Base-by-base conservation (phyloP, 2,888 invertebrate genomes). In the Ferdinandea cuprea region DNA sequence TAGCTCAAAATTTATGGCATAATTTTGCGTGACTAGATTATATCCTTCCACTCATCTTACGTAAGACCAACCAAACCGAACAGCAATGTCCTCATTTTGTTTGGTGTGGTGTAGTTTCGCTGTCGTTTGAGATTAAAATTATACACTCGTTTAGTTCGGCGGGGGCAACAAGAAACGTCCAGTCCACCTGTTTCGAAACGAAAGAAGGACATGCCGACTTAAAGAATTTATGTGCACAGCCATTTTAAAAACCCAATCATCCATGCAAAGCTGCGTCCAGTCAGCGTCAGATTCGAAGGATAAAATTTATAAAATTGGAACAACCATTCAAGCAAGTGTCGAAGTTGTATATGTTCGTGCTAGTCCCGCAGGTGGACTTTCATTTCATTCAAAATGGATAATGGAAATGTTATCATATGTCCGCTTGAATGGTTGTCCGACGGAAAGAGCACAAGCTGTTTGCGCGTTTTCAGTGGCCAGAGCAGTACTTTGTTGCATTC, bases 1-100 rank as follows among this genome's bases (percentile, higher is more conserved):
- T 79, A 73, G 61, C 61, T 42, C 68, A 25, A 78, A 73, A 68
- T 79, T 68, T 79, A 73, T 79, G 73, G 79, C 79, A 79, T 79
- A 56, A 72, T 66, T 72, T 73, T 63, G 54, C 73, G 63, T 73
- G 73, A 73, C 73, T 63, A 63, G 54, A 56, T 73, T 63, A 65
- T 73, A 65, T 73, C 46, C 73, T 63, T 13, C 5, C 7, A 30
- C 44, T 13, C 52, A 50, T 50, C 58, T 48, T 50, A 21, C 30
- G 6, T 13, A 32, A 11, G 44, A 44, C 17, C 25, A 21, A 17
- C 17, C 25, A 21, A 17, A 32, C 35, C 37, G 37, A 37, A 25
- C 25, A 37, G 19, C 9, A 56, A n/a, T n/a, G 11, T 35, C 17
- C 5, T 44, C 9, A 7, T 11, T 17, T 28, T n/a, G n/a, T n/a